These are phyloP conservation scores for Chiridota heheva DNA, from an alignment of 35 echinoderm and acorn worm species.

Conservation along the genomic window DNA sequence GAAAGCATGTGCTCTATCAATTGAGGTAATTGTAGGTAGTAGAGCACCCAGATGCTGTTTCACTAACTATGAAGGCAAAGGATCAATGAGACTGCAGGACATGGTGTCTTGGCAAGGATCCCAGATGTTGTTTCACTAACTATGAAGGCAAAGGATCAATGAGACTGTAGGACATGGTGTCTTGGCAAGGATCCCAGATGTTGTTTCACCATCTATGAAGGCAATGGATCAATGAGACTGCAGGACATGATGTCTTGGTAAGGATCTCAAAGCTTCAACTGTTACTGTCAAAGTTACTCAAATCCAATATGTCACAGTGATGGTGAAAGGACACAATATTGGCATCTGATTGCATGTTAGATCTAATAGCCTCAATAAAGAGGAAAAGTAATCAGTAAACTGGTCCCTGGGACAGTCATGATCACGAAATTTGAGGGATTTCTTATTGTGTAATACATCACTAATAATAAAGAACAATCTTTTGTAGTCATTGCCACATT, in stretches of 20 bases:
- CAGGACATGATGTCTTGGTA: background rate
- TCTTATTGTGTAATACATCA: too few species aligned
- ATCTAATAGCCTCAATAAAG: too few species aligned
- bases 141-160: background rate
- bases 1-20: too few species aligned
- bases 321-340: too few species aligned
- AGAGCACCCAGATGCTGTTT: conserved; percentile 18
- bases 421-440: too few species aligned
- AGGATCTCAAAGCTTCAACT: background rate
- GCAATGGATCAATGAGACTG: background rate
- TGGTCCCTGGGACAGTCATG: too few species aligned
- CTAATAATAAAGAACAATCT: too few species aligned
- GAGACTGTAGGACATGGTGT: background rate
- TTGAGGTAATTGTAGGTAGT: background rate
- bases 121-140: background rate
- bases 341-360: too few species aligned
- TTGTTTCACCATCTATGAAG: background rate
- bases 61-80: conserved; percentile 8
- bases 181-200: background rate
- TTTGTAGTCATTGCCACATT: too few species aligned
- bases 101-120: background rate
- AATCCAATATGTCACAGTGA: too few species aligned
- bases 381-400: too few species aligned
- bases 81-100: background rate
- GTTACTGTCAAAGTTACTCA: background rate